Conservation (phyloP, 2,797 vertebrate genomes). For the Arremon aurantiirostris region DNA sequence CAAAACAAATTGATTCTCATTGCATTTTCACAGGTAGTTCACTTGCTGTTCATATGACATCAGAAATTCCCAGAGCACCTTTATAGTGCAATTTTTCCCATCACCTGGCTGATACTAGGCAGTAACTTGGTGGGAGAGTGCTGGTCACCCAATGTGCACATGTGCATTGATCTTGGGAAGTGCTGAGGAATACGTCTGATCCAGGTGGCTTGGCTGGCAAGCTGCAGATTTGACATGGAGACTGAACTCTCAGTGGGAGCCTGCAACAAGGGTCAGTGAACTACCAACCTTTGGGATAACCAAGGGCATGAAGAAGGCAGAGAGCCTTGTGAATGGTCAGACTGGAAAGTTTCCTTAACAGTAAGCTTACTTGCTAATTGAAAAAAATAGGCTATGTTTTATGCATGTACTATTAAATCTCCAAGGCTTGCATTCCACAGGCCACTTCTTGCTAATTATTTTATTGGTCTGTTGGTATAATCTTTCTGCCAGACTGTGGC, state of each 20-base stretch:
- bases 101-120: neutral
- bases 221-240: neutral
- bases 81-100: neutral
- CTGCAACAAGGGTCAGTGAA: neutral
- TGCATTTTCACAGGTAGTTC: neutral
- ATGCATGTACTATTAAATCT: neutral
- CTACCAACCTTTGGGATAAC: neutral
- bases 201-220: neutral
- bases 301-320: neutral
- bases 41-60: neutral
- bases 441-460: neutral
- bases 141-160: neutral
- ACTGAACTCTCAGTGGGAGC: neutral
- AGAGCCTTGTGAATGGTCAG: neutral
- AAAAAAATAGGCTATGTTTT: neutral
- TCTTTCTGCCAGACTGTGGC: neutral
- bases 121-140: neutral
- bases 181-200: neutral
- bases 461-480: neutral
- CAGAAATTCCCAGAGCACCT: neutral
- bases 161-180: rapidly evolving
- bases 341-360: neutral
- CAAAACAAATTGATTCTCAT: neutral
- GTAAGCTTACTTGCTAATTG: neutral
- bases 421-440: neutral